A percentile compares a stretch with the other conserved stretches of the same genome.
Conservation (phyloP, 2,797 vertebrate genomes). For the Poecile montanus region DNA sequence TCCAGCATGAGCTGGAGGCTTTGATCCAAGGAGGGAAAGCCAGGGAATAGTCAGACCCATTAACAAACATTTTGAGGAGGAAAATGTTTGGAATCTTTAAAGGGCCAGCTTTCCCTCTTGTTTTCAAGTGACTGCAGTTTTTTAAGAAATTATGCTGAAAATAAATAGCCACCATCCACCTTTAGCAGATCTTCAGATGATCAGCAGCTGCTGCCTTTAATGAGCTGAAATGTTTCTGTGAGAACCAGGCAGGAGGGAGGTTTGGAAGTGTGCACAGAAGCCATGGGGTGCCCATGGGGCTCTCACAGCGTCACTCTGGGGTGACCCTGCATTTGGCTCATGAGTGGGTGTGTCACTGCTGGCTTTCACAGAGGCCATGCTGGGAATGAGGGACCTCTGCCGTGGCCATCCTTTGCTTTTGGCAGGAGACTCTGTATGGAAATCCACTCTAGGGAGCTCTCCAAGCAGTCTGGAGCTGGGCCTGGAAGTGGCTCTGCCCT, state of each 20-base stretch:
- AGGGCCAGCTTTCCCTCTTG: background rate
- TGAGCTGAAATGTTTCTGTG: background rate
- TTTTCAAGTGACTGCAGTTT: background rate
- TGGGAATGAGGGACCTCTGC: background rate
- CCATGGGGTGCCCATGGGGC: accelerated
- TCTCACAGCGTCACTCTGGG: background rate
- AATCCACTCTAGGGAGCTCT: background rate
- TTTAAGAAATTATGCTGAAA: background rate
- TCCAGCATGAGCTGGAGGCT: slow-evolving; percentile 8
- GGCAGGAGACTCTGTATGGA: accelerated
- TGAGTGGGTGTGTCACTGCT: accelerated
- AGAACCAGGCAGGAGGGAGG: background rate
- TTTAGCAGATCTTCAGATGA: slow-evolving; percentile 23
- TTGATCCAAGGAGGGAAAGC: slow-evolving; percentile 6
- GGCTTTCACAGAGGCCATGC: background rate
- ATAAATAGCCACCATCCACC: slow-evolving; percentile 35
- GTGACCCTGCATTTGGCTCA: accelerated
- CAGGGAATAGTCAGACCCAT: slow-evolving; percentile 36
- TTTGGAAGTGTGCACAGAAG: background rate
- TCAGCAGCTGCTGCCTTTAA: slow-evolving; percentile 40
- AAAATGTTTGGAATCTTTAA: slow-evolving; percentile 26
- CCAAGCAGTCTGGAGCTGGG: background rate
- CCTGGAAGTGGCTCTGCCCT: background rate
- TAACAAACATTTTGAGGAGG: background rate
- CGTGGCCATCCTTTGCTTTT: background rate